phyloP scores from a whole-genome alignment of 2,888 invertebrate genomes.

The Luperina testacea region DNA sequence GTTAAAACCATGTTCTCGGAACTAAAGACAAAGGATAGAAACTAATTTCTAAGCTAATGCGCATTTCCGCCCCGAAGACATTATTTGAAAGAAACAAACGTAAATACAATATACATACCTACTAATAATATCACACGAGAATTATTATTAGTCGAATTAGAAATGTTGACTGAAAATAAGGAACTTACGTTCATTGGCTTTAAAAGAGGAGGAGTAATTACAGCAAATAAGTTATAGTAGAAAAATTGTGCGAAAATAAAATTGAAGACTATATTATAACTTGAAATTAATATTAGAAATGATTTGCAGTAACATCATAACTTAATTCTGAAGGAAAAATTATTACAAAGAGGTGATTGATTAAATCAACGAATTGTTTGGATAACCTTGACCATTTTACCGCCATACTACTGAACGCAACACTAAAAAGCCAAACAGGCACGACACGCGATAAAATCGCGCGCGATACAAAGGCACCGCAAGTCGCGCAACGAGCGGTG shows the following conservation, averaged over 20 bases:
- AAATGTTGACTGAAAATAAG: background rate
- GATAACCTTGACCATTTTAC: background rate
- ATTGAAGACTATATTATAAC: background rate
- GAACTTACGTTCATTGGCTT: background rate
- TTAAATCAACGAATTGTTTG: background rate
- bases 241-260: background rate
- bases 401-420: background rate
- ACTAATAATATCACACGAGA: slow-evolving; percentile 35
- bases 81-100: slow-evolving; percentile 42
- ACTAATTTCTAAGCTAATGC: slow-evolving; percentile 66
- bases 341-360: background rate
- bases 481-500: too few relatives aligned
- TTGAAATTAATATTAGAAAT: background rate
- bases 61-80: slow-evolving; percentile 65
- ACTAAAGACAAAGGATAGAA: slow-evolving; percentile 47
- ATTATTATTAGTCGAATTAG: slow-evolving; percentile 19
- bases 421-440: too few relatives aligned
- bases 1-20: slow-evolving; percentile 47
- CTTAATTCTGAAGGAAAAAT: background rate
- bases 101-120: slow-evolving; percentile 39
- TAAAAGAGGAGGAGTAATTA: background rate
- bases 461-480: too few relatives aligned
- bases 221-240: background rate
- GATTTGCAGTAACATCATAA: background rate
- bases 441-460: too few relatives aligned